Evolutionary conservation across 2,113 vertebrate species (phyloP).

Genomic region (Nesogale talazaci): DNA sequence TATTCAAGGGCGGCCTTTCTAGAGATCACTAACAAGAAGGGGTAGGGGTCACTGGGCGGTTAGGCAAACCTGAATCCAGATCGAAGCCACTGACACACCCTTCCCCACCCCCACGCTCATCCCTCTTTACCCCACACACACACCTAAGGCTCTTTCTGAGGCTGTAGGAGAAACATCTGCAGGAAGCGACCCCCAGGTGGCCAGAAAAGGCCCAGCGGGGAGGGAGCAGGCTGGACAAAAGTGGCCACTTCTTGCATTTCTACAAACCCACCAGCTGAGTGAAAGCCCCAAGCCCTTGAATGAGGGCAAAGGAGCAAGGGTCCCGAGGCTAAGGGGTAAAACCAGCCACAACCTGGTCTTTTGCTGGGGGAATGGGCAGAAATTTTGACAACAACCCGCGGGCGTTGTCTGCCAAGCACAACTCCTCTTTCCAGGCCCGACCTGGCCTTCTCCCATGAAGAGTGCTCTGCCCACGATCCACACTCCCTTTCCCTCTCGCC

Average conservation of each 20-base stretch:
- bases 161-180: not conserved
- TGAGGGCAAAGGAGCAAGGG: not conserved
- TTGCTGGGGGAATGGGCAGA: not conserved
- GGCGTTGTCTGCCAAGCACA: not conserved
- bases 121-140: too few relatives aligned
- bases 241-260: constrained; percentile 2
- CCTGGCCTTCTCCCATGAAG: not conserved
- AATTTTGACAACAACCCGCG: not conserved
- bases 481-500: not conserved
- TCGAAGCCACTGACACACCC: not conserved
- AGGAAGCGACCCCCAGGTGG: not conserved
- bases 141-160: too few relatives aligned
- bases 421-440: not conserved
- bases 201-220: not conserved
- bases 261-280: not conserved
- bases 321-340: not conserved
- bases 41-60: too few relatives aligned
- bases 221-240: constrained; percentile 8
- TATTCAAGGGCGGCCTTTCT: not conserved
- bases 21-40: not conserved
- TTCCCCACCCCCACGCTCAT: too few relatives aligned
- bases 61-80: not conserved
- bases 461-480: not conserved
- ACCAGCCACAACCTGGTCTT: not conserved
- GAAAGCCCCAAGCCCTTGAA: not conserved